Evolutionary conservation across 2,113 vertebrate species (phyloP).

Genomic region (Dolichallabes microphthalmus): DNA sequence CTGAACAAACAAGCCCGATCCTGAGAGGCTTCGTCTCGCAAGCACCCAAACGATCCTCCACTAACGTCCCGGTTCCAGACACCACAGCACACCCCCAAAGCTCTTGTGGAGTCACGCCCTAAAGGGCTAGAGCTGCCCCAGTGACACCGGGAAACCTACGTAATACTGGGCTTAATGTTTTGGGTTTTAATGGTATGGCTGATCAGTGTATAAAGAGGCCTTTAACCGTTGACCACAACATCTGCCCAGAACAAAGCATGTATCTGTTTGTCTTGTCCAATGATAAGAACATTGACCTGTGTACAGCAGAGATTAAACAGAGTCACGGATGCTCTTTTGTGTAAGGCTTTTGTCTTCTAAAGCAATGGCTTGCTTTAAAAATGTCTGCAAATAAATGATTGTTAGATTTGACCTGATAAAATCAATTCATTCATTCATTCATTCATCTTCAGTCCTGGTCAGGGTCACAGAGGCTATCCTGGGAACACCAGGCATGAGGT

Average conservation of each 20-base stretch:
- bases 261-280: slow-evolving; percentile 28
- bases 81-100: no score
- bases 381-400: neutral
- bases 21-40: no score
- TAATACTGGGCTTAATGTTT: no score
- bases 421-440: neutral
- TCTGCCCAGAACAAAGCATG: slow-evolving; percentile 46
- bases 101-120: no score
- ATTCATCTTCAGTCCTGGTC: neutral
- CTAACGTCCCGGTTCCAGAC: no score
- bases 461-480: neutral
- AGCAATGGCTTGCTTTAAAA: neutral
- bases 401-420: neutral
- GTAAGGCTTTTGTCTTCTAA: slow-evolving; percentile 19
- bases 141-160: no score
- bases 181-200: no score
- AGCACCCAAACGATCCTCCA: no score
- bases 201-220: neutral
- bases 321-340: slow-evolving; percentile 24
- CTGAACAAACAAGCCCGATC: no score
- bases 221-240: slow-evolving; percentile 48
- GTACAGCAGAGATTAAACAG: slow-evolving; percentile 52
- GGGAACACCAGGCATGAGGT: neutral
- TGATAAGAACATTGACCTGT: slow-evolving; percentile 48
- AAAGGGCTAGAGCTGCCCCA: no score